Conservation (phyloP, 2,888 invertebrate species). For the Stenodera caucasica region DNA sequence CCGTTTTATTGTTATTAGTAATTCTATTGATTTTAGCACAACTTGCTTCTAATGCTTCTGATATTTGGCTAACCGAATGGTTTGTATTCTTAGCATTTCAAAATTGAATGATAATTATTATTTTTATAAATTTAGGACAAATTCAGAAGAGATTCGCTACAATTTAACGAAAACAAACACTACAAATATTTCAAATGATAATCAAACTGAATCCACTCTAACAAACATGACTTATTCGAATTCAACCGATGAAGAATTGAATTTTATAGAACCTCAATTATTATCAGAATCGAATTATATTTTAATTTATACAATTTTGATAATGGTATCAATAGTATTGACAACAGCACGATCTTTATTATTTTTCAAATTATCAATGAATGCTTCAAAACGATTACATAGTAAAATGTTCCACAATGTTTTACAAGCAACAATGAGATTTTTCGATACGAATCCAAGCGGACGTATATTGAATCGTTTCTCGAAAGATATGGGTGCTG, state of each 20-base stretch:
- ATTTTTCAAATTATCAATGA: conserved; percentile 75
- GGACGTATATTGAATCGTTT: conserved; percentile 81
- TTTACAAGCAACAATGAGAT: conserved; percentile 74
- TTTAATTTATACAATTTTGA: conserved; percentile 63
- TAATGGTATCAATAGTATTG: conserved; percentile 62
- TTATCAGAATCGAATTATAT: conserved; percentile 49
- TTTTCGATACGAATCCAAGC: conserved; percentile 83
- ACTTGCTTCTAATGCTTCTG: conserved; percentile 68
- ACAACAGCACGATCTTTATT: conserved; percentile 68
- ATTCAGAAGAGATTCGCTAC: conserved; percentile 50
- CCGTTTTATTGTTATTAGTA: conserved; percentile 60
- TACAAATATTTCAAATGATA: background rate
- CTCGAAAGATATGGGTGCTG: conserved; percentile 80
- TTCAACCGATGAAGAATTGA: background rate
- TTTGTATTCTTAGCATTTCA: conserved; percentile 48
- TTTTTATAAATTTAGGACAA: conserved; percentile 51
- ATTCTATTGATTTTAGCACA: conserved; percentile 68
- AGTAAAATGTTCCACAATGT: conserved; percentile 77
- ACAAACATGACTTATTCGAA: background rate
- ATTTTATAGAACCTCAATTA: background rate
- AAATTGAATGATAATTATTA: background rate
- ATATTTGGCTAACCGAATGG: conserved; percentile 81
- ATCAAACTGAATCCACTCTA: background rate
- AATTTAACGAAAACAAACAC: background rate
- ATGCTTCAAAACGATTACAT: conserved; percentile 74